Conservation (phyloP, 2,797 vertebrate species). For the Lepus townsendii region DNA sequence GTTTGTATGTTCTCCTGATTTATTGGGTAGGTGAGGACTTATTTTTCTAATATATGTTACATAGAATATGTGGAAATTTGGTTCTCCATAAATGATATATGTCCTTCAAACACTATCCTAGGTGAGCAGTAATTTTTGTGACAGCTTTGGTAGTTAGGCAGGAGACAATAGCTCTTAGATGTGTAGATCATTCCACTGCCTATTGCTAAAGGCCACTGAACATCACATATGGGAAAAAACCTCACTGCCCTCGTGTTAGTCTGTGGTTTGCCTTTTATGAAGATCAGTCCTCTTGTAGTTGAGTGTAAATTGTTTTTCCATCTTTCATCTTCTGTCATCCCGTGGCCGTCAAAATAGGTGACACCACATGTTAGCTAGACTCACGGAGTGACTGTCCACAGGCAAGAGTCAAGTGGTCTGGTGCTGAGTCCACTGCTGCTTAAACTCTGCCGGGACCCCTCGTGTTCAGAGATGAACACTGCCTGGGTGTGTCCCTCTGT, state of each 20-base stretch:
- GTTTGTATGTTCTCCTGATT: background rate
- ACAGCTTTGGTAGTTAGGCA: background rate
- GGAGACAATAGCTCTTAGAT: background rate
- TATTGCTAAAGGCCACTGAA: background rate
- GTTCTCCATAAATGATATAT: conserved; percentile 1
- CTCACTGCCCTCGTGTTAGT: background rate
- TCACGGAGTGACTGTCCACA: background rate
- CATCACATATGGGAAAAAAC: background rate
- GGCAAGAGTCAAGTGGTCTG: background rate
- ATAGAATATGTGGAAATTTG: background rate
- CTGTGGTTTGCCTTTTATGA: background rate
- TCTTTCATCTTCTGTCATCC: background rate
- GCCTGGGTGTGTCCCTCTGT: background rate
- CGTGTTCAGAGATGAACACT: background rate
- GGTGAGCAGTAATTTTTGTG: conserved; percentile 27
- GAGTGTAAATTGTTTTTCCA: background rate
- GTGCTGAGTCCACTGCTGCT: background rate
- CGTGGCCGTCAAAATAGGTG: background rate
- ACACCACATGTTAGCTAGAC: background rate
- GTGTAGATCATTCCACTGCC: background rate
- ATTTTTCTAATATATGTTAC: background rate
- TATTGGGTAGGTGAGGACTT: background rate
- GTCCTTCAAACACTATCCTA: background rate
- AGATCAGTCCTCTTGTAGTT: background rate
- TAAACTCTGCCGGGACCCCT: background rate